Percentiles rank a stretch among this genome's conserved stretches.
phyloP scores from a whole-genome alignment of 1,140 invertebrate species.

The Ooceraea biroi region DNA sequence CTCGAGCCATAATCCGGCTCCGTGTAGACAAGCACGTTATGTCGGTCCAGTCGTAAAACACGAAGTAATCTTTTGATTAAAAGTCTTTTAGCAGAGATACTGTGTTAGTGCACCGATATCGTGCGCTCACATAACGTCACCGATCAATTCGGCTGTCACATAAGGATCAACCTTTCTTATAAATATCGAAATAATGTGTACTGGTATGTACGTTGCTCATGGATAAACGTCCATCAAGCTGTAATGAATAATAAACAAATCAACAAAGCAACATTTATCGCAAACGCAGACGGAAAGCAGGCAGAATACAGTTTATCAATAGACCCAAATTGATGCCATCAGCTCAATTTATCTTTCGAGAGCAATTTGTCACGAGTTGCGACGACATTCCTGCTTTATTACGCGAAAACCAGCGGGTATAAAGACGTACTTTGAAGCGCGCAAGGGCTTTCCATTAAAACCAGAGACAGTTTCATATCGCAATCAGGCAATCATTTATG shows the following conservation, averaged over 20 bases:
- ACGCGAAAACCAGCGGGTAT: slow-evolving; percentile 23
- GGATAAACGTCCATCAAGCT: neutral
- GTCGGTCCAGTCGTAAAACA: slow-evolving; percentile 22
- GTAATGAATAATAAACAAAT: neutral
- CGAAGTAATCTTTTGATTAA: slow-evolving; percentile 34
- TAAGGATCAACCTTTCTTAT: neutral
- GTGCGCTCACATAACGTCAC: too few species aligned
- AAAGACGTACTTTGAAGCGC: neutral
- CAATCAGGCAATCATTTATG: slow-evolving; percentile 11
- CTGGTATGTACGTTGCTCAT: neutral
- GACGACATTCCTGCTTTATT: slow-evolving; percentile 43
- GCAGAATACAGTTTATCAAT: neutral
- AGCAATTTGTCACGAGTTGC: slow-evolving; percentile 27
- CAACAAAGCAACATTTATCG: slow-evolving; percentile 8
- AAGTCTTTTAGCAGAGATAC: neutral
- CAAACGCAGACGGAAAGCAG: neutral
- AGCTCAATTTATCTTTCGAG: slow-evolving; percentile 8
- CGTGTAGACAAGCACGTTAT: neutral
- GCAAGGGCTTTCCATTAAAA: neutral
- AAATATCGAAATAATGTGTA: neutral
- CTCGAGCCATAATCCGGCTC: neutral
- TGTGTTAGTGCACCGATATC: neutral
- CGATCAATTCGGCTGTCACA: neutral
- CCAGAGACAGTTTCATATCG: neutral
- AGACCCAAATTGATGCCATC: slow-evolving; percentile 22